These are phyloP conservation scores for Notarius lentiginosus DNA, from an alignment of 2,113 vertebrate genomes.

Conservation along the genomic window DNA sequence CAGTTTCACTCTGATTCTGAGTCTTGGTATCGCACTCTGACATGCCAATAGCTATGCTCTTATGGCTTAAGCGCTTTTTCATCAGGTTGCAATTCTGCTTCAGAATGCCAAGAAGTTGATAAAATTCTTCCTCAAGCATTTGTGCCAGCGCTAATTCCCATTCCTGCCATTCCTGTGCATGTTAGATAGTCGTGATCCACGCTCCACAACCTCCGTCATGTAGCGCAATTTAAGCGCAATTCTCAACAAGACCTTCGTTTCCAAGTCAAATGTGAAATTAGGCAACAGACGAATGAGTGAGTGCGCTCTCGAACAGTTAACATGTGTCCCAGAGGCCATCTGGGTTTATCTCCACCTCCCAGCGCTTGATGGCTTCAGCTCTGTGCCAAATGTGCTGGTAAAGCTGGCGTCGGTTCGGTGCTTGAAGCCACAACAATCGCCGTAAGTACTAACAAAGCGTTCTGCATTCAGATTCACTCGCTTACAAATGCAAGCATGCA, in stretches of 20 bases:
- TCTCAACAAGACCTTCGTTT: background rate
- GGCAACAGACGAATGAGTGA: slow-evolving; percentile 20
- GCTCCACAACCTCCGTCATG: slow-evolving; percentile 1
- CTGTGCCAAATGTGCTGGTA: slow-evolving; percentile 19
- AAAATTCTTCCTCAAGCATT: background rate
- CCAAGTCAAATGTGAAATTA: slow-evolving; percentile 17
- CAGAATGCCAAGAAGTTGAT: background rate
- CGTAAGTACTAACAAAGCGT: slow-evolving; percentile 22
- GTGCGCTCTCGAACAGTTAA: slow-evolving; percentile 11
- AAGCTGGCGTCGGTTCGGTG: slow-evolving; percentile 8
- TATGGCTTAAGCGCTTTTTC: background rate
- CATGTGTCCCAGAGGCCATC: slow-evolving; percentile 35
- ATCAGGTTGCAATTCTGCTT: background rate
- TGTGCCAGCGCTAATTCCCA: background rate
- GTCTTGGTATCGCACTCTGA: background rate
- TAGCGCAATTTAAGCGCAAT: background rate
- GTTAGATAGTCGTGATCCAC: background rate
- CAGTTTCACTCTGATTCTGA: background rate
- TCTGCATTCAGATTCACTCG: slow-evolving; percentile 24
- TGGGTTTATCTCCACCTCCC: slow-evolving; percentile 39
- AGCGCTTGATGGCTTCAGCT: slow-evolving; percentile 15
- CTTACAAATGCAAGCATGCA: background rate
- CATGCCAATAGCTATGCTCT: background rate
- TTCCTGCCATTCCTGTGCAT: background rate
- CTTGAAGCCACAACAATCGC: slow-evolving; percentile 34